A percentile compares a stretch with the other conserved stretches of the same genome.
These are phyloP conservation scores for Rhinopithecus roxellana DNA, from an alignment of 2,113 vertebrate species.

Conservation along the genomic window DNA sequence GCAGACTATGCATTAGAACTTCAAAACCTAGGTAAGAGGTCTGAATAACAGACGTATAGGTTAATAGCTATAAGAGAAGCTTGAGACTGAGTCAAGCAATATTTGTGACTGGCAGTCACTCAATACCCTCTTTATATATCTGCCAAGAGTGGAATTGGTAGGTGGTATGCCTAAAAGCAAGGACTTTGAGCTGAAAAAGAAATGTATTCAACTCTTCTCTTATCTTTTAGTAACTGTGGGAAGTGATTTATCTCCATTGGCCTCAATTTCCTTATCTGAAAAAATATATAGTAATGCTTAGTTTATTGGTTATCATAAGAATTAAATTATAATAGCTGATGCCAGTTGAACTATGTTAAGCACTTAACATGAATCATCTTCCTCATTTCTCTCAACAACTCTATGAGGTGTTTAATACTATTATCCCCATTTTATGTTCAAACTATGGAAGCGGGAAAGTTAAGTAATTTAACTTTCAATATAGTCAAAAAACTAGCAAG, in stretches of 20 bases:
- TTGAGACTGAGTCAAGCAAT: background rate
- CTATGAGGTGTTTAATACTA: background rate
- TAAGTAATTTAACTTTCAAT: background rate
- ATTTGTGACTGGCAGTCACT: background rate
- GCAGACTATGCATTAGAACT: background rate
- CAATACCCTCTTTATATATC: background rate
- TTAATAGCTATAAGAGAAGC: background rate
- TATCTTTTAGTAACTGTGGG: background rate
- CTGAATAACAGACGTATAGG: background rate
- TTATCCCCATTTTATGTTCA: background rate
- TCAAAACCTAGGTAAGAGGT: slow-evolving; percentile 6
- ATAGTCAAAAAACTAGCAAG: background rate
- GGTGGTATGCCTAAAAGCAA: background rate
- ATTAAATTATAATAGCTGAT: background rate
- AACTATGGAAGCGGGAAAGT: background rate
- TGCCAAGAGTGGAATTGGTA: background rate
- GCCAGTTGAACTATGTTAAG: background rate
- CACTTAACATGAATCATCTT: background rate
- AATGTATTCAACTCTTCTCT: background rate
- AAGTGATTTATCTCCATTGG: background rate
- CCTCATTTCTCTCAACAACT: background rate
- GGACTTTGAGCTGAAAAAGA: background rate
- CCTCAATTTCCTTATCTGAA: background rate
- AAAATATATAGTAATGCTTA: background rate
- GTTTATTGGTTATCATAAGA: background rate